Conservation (phyloP, 1,140 invertebrate species). For the Saccostrea glomerata region DNA sequence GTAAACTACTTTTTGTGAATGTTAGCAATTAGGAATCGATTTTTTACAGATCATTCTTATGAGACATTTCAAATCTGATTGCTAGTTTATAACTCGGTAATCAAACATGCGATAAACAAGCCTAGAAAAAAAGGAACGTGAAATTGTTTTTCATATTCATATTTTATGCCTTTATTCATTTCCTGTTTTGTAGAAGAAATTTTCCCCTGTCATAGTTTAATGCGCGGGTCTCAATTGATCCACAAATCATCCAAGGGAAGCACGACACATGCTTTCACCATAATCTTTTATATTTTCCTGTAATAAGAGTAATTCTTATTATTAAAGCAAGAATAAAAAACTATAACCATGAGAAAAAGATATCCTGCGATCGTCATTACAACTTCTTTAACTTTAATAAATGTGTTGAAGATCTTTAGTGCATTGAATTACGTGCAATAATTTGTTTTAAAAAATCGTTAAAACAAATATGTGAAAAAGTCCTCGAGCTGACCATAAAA, state of each 20-base stretch:
- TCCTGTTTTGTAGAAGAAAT: neutral
- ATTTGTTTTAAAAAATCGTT: conserved; percentile 11
- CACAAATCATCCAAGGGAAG: conserved; percentile 4
- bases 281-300: neutral
- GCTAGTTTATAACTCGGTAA: neutral
- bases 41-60: neutral
- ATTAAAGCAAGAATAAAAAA: neutral
- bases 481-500: conserved; percentile 32
- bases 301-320: neutral
- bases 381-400: neutral
- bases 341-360: conserved; percentile 21
- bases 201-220: neutral
- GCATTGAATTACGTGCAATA: conserved; percentile 1
- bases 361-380: neutral
- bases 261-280: neutral
- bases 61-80: neutral
- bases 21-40: neutral
- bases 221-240: neutral
- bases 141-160: neutral
- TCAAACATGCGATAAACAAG: neutral
- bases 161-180: conserved; percentile 7
- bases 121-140: neutral
- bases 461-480: conserved; percentile 8
- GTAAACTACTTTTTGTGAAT: neutral
- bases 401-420: neutral